phyloP scores from a whole-genome alignment of 2,113 vertebrate genomes.

The Malurus melanocephalus region DNA sequence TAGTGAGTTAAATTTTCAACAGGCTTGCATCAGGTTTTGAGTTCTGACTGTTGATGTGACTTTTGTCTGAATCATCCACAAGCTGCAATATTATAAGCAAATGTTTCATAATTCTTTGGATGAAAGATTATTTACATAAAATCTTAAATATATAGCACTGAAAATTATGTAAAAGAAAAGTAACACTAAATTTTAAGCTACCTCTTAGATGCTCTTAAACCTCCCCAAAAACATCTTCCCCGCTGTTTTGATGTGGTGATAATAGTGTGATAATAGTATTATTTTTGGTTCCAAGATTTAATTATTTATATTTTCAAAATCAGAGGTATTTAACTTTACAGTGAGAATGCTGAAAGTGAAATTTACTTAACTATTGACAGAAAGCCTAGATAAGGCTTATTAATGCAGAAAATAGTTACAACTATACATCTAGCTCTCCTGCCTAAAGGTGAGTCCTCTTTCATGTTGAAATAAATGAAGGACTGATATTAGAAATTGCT shows the following conservation, averaged over 20 bases:
- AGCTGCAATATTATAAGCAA: not conserved
- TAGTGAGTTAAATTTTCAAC: not conserved
- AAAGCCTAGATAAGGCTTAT: not conserved
- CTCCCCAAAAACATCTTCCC: not conserved
- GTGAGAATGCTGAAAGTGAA: not conserved
- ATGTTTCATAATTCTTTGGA: not conserved
- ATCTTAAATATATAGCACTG: not conserved
- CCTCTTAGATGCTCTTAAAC: not conserved
- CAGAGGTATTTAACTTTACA: not conserved
- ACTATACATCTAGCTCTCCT: not conserved
- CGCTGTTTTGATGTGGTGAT: rapidly evolving
- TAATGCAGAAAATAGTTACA: not conserved
- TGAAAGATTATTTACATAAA: not conserved
- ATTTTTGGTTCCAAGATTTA: not conserved
- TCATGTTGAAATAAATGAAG: not conserved
- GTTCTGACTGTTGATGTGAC: not conserved
- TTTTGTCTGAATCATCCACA: not conserved
- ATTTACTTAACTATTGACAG: not conserved
- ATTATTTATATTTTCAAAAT: not conserved
- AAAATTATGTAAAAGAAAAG: not conserved
- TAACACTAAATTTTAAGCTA: not conserved
- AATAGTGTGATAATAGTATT: not conserved
- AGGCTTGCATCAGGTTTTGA: not conserved
- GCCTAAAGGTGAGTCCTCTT: not conserved
- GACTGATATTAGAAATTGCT: not conserved